Percentiles rank a stretch among this genome's conserved stretches.
phyloP scores from a whole-genome alignment of 2,797 vertebrate species.

The Argentina silus region DNA sequence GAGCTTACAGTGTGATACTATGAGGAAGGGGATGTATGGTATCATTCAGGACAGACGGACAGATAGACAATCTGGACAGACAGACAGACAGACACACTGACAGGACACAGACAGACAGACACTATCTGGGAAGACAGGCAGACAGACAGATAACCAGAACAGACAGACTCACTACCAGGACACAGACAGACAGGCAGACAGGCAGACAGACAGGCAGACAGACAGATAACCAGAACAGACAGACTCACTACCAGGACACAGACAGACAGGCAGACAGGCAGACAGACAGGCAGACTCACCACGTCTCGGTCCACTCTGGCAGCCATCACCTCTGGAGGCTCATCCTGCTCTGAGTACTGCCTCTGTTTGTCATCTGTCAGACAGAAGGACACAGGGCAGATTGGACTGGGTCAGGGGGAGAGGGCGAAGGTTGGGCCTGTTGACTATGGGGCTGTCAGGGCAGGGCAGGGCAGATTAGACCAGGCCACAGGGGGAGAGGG shows the following conservation, averaged over 20 bases:
- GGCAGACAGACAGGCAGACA: background rate
- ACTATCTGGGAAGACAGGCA: background rate
- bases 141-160: background rate
- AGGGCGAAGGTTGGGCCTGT: background rate
- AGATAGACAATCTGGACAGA: background rate
- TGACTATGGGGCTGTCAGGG: background rate
- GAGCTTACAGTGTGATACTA: background rate
- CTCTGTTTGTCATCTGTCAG: constrained; percentile 78
- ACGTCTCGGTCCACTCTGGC: constrained; percentile 91
- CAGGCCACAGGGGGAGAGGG: no score
- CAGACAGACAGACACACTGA: background rate
- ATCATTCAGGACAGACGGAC: background rate
- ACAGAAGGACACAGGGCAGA: constrained; percentile 4
- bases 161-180: background rate
- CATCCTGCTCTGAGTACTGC: constrained; percentile 74
- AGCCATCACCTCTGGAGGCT: constrained; percentile 80
- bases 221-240: no score
- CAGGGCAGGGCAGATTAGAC: background rate
- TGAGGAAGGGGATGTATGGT: background rate
- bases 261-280: background rate
- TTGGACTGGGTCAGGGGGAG: background rate
- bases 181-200: background rate
- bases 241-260: background rate
- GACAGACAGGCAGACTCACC: constrained; percentile 76
- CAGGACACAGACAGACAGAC: background rate